Evolutionary conservation across 2,797 vertebrate species (phyloP), one percentile per base, ranked within the genome.

Genomic region (Scolopax rusticola): DNA sequence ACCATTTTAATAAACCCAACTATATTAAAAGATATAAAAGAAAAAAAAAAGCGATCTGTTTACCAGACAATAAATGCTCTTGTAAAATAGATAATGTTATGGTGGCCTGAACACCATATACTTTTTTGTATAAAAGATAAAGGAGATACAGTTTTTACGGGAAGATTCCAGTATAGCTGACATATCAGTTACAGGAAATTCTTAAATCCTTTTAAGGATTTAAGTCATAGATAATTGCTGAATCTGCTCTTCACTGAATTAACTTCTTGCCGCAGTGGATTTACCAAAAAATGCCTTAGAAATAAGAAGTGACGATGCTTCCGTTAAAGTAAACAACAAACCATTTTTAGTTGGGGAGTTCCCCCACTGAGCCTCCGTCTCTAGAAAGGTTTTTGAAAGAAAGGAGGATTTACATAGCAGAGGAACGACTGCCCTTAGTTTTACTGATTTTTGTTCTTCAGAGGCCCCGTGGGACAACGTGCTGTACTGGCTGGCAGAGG

Each of bases 401-500:
- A 41, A 24, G 12, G 15, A 57, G 23, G 5, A 56, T 84, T 81
- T 79, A 53, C 23, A 61, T 27, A 76, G 23, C 19, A 73, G 68
- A 54, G 79, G 27, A 74, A 51, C n/a, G 73, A 71, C 27, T 36
- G n/a, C 11, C 68, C 73, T 84, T 84, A 27, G 57, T 24, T 36
- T 33, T 15, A 50, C 60, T 61, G 15, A 50, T 18, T 23, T 97
- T 89, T 92, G 38, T 70, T 89, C 81, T 28, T 45, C 97, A 98
- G 98, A 98, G 30, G 91, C 96, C 25, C 93, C 98, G 0, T 98
- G 98, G 80, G 98, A 99, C 89, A 98, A 97, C 60, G 84, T 99
- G 91, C 97, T 99, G 15, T 96, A 97, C 45, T 99, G 99, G 99
- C 95, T 99, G 73, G 98, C 99, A 2, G 97, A 97, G 43, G 98